These are phyloP conservation scores for Baccha elongata DNA, from an alignment of 2,888 invertebrate species.

Conservation along the genomic window DNA sequence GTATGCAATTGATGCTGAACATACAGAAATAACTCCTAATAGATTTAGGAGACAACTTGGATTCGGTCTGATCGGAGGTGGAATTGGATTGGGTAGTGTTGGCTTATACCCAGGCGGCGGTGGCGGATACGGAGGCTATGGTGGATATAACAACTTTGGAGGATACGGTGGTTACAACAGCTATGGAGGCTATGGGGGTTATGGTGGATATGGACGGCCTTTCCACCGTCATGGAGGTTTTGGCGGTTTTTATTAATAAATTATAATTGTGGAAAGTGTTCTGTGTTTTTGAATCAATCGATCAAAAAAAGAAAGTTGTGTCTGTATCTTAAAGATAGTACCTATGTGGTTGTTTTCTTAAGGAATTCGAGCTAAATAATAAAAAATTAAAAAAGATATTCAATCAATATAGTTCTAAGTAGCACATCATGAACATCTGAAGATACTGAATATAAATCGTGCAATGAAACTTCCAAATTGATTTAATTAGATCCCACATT, in stretches of 20 bases:
- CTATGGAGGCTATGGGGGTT: constrained; percentile 54
- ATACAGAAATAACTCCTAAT: constrained; percentile 23
- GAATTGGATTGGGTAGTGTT: constrained; percentile 26
- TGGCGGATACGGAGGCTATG: constrained; percentile 31
- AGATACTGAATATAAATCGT: no score
- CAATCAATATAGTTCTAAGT: no score
- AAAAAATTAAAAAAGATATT: no score
- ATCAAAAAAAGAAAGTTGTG: no score
- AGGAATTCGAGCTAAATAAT: no score
- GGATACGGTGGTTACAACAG: constrained; percentile 34
- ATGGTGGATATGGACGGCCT: constrained; percentile 22
- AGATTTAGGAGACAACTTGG: constrained; percentile 33
- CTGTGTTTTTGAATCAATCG: no score
- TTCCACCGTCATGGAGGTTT: constrained; percentile 18
- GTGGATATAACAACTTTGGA: constrained; percentile 1
- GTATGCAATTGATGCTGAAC: constrained; percentile 17
- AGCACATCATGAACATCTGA: no score
- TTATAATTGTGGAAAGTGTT: not conserved
- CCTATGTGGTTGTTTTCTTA: no score
- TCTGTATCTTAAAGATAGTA: no score
- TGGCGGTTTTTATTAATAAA: constrained; percentile 5
- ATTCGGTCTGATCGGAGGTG: constrained; percentile 25
- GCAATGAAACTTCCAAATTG: no score
- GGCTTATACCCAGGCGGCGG: constrained; percentile 34
- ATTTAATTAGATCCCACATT: no score